A percentile compares a stretch with the other conserved stretches of the same genome.
Conservation (phyloP, 2,888 invertebrate species). For the Catocala sponsa region DNA sequence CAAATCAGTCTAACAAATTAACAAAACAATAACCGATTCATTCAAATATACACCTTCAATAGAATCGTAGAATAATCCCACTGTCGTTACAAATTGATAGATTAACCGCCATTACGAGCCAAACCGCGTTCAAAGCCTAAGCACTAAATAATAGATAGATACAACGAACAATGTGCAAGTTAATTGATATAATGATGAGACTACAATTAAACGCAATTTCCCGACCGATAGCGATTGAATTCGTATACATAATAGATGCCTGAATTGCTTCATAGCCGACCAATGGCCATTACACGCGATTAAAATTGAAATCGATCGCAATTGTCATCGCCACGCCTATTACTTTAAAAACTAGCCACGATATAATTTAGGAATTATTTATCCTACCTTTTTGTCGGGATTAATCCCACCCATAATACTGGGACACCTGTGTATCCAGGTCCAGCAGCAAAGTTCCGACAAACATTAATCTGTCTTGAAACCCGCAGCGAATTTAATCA, state of each 20-base stretch:
- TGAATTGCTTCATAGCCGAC: constrained; percentile 12
- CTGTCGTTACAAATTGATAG: constrained; percentile 5
- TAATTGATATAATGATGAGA: constrained; percentile 45
- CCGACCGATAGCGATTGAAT: constrained; percentile 8
- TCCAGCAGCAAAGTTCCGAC: too few species aligned
- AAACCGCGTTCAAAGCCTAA: constrained; percentile 12
- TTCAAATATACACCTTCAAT: not conserved
- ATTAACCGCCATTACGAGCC: constrained; percentile 7
- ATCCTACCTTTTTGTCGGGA: too few species aligned
- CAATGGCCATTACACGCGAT: constrained; percentile 3
- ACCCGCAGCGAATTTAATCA: too few species aligned
- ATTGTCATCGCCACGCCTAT: not conserved
- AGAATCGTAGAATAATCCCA: too few species aligned
- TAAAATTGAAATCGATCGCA: not conserved
- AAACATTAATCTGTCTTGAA: too few species aligned
- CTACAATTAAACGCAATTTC: constrained; percentile 39
- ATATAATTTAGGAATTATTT: too few species aligned
- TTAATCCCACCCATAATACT: too few species aligned
- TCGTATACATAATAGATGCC: constrained; percentile 16
- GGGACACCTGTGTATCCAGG: too few species aligned
- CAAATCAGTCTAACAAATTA: too few species aligned
- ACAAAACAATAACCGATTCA: too few species aligned
- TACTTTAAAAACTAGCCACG: too few species aligned
- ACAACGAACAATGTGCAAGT: constrained; percentile 36
- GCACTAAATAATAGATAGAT: constrained; percentile 10